phyloP scores from a whole-genome alignment of 2,113 vertebrate genomes.

The Baryphthengus martii region DNA sequence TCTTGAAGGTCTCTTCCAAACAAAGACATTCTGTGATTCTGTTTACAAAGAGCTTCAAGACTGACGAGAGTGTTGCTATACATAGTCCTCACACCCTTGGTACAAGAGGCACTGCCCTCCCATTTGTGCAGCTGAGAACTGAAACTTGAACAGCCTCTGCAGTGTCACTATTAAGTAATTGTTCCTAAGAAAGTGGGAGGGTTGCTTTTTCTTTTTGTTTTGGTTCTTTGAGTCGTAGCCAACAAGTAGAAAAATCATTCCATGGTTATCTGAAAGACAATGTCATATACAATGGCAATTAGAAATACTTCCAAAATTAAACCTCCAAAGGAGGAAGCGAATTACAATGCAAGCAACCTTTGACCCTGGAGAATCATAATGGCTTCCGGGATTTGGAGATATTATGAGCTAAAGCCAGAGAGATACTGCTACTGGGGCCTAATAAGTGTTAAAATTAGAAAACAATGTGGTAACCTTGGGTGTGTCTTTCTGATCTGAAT shows the following conservation, averaged over 20 bases:
- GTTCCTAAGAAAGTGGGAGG: slow-evolving; percentile 52
- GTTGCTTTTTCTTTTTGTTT: slow-evolving; percentile 23
- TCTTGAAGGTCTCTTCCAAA: too few relatives aligned
- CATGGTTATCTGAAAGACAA: slow-evolving; percentile 67
- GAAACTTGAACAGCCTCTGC: not conserved
- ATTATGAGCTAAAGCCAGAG: slow-evolving; percentile 70
- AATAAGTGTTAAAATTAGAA: slow-evolving; percentile 90
- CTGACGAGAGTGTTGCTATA: not conserved
- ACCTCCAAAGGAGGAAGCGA: slow-evolving; percentile 85
- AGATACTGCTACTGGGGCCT: slow-evolving; percentile 36
- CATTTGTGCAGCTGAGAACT: not conserved
- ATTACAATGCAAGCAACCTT: slow-evolving; percentile 94
- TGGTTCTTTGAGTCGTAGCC: slow-evolving; percentile 35
- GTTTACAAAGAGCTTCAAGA: not conserved
- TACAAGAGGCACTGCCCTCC: not conserved
- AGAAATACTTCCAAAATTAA: slow-evolving; percentile 79
- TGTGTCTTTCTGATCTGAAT: slow-evolving; percentile 55
- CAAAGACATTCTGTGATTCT: too few relatives aligned
- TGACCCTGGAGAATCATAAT: slow-evolving; percentile 84
- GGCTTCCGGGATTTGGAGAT: slow-evolving; percentile 79
- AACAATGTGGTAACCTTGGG: slow-evolving; percentile 85
- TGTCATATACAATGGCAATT: slow-evolving; percentile 73
- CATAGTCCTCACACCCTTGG: not conserved
- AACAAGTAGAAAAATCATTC: slow-evolving; percentile 71
- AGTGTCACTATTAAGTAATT: slow-evolving; percentile 1